Base-by-base conservation (phyloP, 1,140 invertebrate genomes). In the Zaprionus lachaisei region DNA sequence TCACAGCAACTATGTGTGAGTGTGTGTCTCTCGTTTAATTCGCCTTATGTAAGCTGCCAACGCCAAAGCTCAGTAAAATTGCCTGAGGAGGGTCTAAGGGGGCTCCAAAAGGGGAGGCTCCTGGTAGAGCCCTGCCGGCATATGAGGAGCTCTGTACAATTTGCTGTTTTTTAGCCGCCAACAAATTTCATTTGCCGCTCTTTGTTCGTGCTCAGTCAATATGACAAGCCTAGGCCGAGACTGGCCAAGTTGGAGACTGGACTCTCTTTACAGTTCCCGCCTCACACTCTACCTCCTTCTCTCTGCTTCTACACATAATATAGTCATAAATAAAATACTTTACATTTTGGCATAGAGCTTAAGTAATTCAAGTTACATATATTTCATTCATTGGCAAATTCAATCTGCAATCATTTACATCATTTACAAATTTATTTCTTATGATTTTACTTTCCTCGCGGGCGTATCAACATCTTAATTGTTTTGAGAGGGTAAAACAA, bases 191-290 rank as follows among this genome's bases (percentile, higher is more conserved):
- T 58, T 61, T 72, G 65, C 38, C 41, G 41, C 73, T 80, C 84
- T 84, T 87, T 87, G 83, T 87, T 87, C 71, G 83, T 87, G 83
- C 49, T 65, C 84, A 87, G 57, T 87, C 83, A 87, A 81, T 87
- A 87, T 87, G 84, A 87, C 84, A 83, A 22, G 47, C 47, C 47
- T 22, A 49, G 20, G 9, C 17, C 22, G 47, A 4, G 47, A 17
- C 47, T 49, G 11, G 17, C 28, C 28, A 9, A 9, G 28, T 2
- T 31, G 28, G 28, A 31, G 6, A 31, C 28, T 31, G 7, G 28
- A 28, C 47, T 5, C 17, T 47, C 7, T 20, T n/a, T 17, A 4
- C n/a, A 14, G 6, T 20, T 20, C 7, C 9, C 28, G 5, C 3
- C 55, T 31, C n/a, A 2, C 28, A 31, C 28, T 31, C 28, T 7